These are phyloP conservation scores for Drosophila equinoxialis DNA, from an alignment of 1,140 invertebrate species.

Conservation along the genomic window DNA sequence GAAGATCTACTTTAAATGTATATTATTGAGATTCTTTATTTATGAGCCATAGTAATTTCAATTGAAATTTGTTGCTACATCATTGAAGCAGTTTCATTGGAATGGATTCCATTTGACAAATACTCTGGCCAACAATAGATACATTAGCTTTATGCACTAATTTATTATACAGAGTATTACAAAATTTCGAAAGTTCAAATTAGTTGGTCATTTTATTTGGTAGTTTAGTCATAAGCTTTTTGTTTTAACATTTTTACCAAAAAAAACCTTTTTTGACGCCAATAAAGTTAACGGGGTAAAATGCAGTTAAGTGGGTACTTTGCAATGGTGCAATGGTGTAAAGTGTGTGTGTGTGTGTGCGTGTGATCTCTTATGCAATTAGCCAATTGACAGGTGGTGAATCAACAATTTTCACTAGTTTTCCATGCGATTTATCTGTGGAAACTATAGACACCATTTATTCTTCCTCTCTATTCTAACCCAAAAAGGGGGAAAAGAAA, in stretches of 20 bases:
- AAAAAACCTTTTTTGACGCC: too few species aligned
- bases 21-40: neutral
- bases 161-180: neutral
- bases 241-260: too few species aligned
- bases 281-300: too few species aligned
- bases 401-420: constrained; percentile 7
- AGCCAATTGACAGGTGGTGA: constrained; percentile 8
- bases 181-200: too few species aligned
- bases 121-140: neutral
- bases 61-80: neutral
- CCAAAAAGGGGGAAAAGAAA: neutral
- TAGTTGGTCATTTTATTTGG: too few species aligned
- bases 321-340: neutral
- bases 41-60: neutral
- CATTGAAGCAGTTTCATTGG: neutral
- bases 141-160: neutral
- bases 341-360: neutral
- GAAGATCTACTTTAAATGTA: neutral
- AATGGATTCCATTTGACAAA: neutral
- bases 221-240: too few species aligned
- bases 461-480: constrained; percentile 1
- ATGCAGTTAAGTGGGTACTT: neutral
- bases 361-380: neutral
- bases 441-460: too few species aligned
- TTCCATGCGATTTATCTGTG: neutral